These are phyloP conservation scores for Pelecanoides urinatrix DNA, from an alignment of 2,113 vertebrate genomes.

Conservation along the genomic window DNA sequence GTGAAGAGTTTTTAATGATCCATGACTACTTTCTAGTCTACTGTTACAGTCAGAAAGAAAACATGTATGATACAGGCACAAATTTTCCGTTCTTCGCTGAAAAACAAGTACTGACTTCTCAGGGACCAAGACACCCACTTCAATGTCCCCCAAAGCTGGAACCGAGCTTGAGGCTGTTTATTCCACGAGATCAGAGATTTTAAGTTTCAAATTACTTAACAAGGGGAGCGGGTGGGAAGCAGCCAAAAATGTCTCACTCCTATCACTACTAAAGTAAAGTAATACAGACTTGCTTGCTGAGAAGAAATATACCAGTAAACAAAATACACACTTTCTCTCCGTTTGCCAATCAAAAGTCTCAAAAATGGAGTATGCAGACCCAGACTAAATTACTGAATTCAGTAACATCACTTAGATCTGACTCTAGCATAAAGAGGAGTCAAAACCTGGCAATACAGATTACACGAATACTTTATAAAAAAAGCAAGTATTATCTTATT, in stretches of 20 bases:
- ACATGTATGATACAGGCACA: neutral
- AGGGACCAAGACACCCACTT: neutral
- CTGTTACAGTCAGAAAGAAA: neutral
- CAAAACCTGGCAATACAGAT: neutral
- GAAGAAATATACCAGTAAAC: neutral
- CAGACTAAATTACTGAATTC: neutral
- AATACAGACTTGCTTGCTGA: neutral
- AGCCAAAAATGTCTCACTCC: neutral
- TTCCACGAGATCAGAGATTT: neutral
- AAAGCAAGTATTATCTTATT: neutral
- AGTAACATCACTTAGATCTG: neutral
- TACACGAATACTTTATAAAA: neutral
- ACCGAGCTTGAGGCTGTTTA: neutral
- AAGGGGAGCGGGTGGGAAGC: too few species aligned
- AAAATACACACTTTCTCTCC: neutral
- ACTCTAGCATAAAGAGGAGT: neutral
- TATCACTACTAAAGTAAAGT: neutral
- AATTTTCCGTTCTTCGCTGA: neutral
- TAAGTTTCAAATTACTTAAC: neutral
- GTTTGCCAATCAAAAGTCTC: neutral
- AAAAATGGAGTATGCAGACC: neutral
- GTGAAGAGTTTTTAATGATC: neutral
- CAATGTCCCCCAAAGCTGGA: fast-evolving
- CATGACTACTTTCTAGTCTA: neutral
- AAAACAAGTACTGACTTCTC: neutral